Base-by-base conservation (phyloP, 2,888 invertebrate genomes). In the Dicranocentrus wangi region DNA sequence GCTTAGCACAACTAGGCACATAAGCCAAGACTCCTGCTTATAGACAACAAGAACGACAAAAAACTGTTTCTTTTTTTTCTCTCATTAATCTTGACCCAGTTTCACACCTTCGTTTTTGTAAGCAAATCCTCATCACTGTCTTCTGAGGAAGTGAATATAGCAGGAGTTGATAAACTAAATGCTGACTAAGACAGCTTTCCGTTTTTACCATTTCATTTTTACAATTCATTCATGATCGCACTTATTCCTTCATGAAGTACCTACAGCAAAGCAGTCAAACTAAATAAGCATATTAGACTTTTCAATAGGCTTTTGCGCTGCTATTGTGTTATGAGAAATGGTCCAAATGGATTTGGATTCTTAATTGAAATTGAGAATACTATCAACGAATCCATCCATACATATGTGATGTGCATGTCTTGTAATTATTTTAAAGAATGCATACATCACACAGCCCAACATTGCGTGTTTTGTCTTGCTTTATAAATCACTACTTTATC, bases 21-120 rank as follows among this genome's bases (percentile, higher is more conserved):
- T 47, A n/a, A n/a, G n/a, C 3, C 5, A 3, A 32, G 10, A 32
- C 32, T 32, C 32, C n/a, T 32, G 10, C 32, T 32, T 10, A 32
- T 32, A 32, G 32, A 10, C 5, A 32, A 32, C 32, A 32, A 32
- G 32, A 32, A 32, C 32, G 32, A 32, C 32, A 32, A 23, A 47
- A 51, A 72, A 72, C 61, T 72, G 72, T 51, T 72, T 72, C 32
- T 32, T 60, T 60, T 53, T 53, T 28, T 61, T 32, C 63, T 72
- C 63, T 72, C 72, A 72, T 72, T 72, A 72, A 72, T 72, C 72
- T 72, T 72, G 72, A 72, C 72, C 72, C 32, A 72, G 72, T 72
- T 72, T 72, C 42, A 13, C 65, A 43, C 61, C 61, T 28, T 61
- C 32, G 39, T 61, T 61, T 27, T 32, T 61, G 28, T 28, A 32